A percentile compares a stretch with the other conserved stretches of the same genome.
Evolutionary conservation across 2,797 vertebrate genomes (phyloP).

Genomic region (Oreochromis mossambicus): DNA sequence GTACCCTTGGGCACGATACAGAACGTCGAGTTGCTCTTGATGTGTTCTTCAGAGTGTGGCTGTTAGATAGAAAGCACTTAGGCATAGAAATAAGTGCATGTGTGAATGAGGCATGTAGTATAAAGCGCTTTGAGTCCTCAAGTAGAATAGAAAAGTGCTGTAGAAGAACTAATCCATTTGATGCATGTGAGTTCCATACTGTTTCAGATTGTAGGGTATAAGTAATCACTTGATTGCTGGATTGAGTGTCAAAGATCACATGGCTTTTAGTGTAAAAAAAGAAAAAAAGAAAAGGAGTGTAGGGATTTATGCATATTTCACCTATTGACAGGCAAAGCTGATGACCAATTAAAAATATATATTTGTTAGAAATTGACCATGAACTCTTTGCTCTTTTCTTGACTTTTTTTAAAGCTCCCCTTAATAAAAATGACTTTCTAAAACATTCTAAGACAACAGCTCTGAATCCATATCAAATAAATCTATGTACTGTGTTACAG

Average conservation of each 20-base stretch:
- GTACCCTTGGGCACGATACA: neutral
- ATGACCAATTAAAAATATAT: neutral
- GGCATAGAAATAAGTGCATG: neutral
- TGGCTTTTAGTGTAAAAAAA: neutral
- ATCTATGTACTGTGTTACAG: neutral
- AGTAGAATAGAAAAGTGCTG: neutral
- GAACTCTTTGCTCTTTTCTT: neutral
- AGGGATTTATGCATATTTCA: neutral
- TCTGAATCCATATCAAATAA: neutral
- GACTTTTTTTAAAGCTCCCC: neutral
- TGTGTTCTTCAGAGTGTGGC: neutral
- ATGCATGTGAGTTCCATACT: neutral
- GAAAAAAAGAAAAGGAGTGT: neutral
- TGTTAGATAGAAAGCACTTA: neutral
- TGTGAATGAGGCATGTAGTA: neutral
- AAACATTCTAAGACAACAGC: neutral
- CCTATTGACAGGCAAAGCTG: neutral
- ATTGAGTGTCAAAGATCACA: neutral
- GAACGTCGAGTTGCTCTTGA: neutral
- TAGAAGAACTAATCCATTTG: neutral
- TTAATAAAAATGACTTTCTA: neutral
- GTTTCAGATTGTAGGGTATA: neutral
- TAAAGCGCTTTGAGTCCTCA: neutral
- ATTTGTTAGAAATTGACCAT: neutral
- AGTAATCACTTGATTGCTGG: neutral